These are phyloP conservation scores for Nomada lathburiana DNA, from an alignment of 2,888 invertebrate genomes.

Conservation along the genomic window DNA sequence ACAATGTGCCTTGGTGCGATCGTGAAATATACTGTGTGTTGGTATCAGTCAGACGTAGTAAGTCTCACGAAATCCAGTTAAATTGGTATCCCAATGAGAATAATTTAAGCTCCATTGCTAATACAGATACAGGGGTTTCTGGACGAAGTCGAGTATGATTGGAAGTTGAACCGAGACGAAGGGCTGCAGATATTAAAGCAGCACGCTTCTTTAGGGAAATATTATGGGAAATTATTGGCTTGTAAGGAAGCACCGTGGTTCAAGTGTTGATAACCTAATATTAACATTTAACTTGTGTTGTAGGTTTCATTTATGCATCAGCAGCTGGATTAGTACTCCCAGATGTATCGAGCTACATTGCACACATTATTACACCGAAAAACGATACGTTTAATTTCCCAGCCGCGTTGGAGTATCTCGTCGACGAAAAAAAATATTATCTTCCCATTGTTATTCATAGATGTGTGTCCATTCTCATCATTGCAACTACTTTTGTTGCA, in stretches of 20 bases:
- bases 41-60: neutral
- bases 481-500: neutral
- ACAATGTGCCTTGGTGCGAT: fast-evolving
- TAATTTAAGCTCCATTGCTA: neutral
- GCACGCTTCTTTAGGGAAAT: neutral
- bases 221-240: neutral
- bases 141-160: neutral
- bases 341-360: neutral
- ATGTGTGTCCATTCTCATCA: neutral
- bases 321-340: neutral
- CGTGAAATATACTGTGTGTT: neutral
- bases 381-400: constrained; percentile 9
- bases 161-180: neutral
- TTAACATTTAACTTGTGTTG: neutral
- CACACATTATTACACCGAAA: constrained; percentile 1
- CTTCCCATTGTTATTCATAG: neutral
- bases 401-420: neutral
- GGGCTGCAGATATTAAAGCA: neutral
- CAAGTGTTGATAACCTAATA: no score
- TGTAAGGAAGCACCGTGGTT: neutral
- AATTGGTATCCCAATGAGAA: neutral
- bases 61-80: constrained; percentile 1
- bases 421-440: constrained; percentile 8
- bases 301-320: constrained; percentile 2
- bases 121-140: neutral